Base-by-base conservation (phyloP, 2,113 vertebrate genomes). In the Egretta garzetta region DNA sequence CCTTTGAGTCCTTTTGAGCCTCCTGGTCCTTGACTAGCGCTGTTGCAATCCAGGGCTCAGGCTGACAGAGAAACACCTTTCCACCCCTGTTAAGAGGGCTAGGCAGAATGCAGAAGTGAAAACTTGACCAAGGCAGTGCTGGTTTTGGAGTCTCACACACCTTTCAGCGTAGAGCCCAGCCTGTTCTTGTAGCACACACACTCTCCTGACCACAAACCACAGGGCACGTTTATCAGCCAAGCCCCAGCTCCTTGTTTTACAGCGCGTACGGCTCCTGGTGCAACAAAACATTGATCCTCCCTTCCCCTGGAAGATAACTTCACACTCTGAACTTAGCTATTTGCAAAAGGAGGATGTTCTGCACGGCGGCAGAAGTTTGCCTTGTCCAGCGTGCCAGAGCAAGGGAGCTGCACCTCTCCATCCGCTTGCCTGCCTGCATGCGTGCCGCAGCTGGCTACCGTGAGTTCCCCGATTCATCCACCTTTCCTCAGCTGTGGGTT, bases 371-470 rank as follows among this genome's bases (percentile, higher is more conserved):
- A 14, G 63, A 39, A 41, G 14, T 10, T 72, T 55, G 32, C 14
- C 64, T 47, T 55, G 35, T 21, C 26, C 10, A 14, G 20, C 0
- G 0, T 2, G 3, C 12, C 5, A 9, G 16, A 7, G 1, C 1
- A 3, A 21, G 53, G 37, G 53, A 73, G 45, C 53, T n/a, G 37
- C 32, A 10, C 3, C 32, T 58, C 60, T 15, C 28, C 26, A 20
- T 24, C 41, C 5, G 2, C 33, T 58, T 58, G 32, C 47, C 32
- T 18, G 8, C 10, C 32, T 18, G 8, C 10, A 14, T 4, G 11
- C 0, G 1, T 41, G 45, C 28, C 35, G 11, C 43, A 15, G 43
- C 41, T 50, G 62, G 0, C 1, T 28, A 3, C 32, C 9, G 0
- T 1, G 8, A 10, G 18, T 18, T 66, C 14, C 43, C 12, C 1